Percentiles rank a stretch among this genome's conserved stretches.
Conservation (phyloP, 2,797 vertebrate genomes). For the Labeo calbasu region DNA sequence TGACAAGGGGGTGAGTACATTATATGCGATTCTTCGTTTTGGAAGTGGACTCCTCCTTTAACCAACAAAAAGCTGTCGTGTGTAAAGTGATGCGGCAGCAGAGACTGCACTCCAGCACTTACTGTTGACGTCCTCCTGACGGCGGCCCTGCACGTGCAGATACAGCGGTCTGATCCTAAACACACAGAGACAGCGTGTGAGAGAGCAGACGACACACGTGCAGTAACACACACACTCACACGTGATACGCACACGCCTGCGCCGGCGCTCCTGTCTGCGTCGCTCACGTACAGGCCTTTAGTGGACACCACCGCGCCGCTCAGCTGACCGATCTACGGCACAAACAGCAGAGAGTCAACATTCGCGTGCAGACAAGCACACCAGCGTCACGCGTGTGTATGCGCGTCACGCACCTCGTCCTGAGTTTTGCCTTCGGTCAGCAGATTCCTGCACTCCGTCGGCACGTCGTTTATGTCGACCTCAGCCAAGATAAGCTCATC, state of each 20-base stretch:
- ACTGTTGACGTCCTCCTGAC: constrained; percentile 82
- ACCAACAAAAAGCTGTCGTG: too few species aligned
- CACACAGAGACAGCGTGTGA: constrained; percentile 14
- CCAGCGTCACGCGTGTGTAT: background rate
- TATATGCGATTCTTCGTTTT: too few species aligned
- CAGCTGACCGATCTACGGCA: constrained; percentile 75
- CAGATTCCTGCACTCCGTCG: constrained; percentile 79
- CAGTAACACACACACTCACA: background rate
- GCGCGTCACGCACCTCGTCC: constrained; percentile 74
- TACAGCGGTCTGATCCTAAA: constrained; percentile 81
- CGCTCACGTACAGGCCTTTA: constrained; percentile 78
- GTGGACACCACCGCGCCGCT: constrained; percentile 82
- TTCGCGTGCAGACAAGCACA: background rate
- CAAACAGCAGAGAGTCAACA: background rate
- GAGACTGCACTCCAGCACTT: constrained; percentile 59
- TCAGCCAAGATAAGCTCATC: constrained; percentile 81
- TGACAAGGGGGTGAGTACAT: too few species aligned
- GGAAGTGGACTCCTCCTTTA: too few species aligned
- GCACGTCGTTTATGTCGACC: constrained; percentile 84
- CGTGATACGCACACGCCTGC: constrained; percentile 71
- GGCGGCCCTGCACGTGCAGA: constrained; percentile 81
- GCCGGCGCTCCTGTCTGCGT: constrained; percentile 63
- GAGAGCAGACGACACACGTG: background rate
- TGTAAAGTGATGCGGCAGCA: too few species aligned
- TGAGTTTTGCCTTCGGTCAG: constrained; percentile 84